These are phyloP conservation scores for Sylvicola cinctus DNA, from an alignment of 2,888 invertebrate genomes.

Conservation along the genomic window DNA sequence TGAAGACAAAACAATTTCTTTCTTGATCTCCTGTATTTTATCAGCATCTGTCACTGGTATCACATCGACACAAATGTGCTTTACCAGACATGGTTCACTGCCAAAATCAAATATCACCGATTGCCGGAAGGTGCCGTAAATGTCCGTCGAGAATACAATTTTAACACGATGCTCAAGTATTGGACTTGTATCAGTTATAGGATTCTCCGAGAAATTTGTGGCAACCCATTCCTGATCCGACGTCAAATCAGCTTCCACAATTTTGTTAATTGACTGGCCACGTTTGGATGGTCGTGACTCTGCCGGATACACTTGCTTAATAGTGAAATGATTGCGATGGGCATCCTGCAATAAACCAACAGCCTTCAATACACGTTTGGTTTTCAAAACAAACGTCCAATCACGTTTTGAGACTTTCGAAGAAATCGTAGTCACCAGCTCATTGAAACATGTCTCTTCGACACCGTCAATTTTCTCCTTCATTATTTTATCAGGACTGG, in stretches of 20 bases:
- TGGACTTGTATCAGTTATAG: slow-evolving; percentile 10
- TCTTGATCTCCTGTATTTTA: slow-evolving; percentile 39
- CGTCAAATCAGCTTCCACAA: slow-evolving; percentile 22
- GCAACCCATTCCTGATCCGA: slow-evolving; percentile 34
- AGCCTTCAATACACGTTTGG: slow-evolving; percentile 31
- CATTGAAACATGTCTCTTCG: slow-evolving; percentile 34
- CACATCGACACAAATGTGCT: slow-evolving; percentile 55
- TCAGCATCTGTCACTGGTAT: slow-evolving; percentile 43
- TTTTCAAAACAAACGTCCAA: slow-evolving; percentile 37
- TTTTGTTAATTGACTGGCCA: slow-evolving; percentile 7
- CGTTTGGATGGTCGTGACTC: slow-evolving; percentile 9
- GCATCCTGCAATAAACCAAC: slow-evolving; percentile 49
- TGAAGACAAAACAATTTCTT: slow-evolving; percentile 38
- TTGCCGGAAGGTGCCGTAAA: slow-evolving; percentile 59
- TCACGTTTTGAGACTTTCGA: slow-evolving; percentile 37
- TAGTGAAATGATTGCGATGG: slow-evolving; percentile 41
- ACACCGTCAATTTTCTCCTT: slow-evolving; percentile 36
- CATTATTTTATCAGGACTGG: slow-evolving; percentile 40
- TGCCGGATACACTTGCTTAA: slow-evolving; percentile 28
- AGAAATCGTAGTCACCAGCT: slow-evolving; percentile 36
- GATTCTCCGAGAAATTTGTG: slow-evolving; percentile 9
- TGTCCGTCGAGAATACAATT: slow-evolving; percentile 42
- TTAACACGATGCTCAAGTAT: slow-evolving; percentile 26
- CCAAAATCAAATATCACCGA: slow-evolving; percentile 58
- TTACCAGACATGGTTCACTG: slow-evolving; percentile 36